A percentile compares a stretch with the other conserved stretches of the same genome.
These are phyloP conservation scores for Oxyura jamaicensis DNA, from an alignment of 2,113 vertebrate species.

Conservation along the genomic window DNA sequence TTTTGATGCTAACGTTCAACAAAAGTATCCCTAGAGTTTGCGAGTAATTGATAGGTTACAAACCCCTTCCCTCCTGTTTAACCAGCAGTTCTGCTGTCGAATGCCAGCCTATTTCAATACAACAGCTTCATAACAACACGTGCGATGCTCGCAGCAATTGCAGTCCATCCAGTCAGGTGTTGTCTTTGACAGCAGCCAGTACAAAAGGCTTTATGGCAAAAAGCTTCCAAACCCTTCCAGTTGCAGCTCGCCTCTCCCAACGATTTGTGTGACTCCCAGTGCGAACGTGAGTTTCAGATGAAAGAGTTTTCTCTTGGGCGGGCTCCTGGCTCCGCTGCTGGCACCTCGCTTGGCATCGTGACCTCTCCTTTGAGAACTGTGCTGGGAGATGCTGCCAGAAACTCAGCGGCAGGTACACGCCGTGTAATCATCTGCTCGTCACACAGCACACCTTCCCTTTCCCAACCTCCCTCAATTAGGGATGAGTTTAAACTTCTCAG, in stretches of 20 bases:
- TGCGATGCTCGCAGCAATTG: not conserved
- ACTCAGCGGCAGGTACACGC: not conserved
- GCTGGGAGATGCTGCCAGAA: not conserved
- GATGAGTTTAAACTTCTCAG: not conserved
- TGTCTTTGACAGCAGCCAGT: slow-evolving; percentile 32
- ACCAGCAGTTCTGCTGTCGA: not conserved
- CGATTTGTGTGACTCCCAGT: not conserved
- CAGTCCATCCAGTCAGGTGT: not conserved
- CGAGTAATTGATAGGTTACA: not conserved
- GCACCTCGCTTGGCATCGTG: not conserved
- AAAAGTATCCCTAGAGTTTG: not conserved
- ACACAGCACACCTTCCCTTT: not conserved
- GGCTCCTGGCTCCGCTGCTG: not conserved
- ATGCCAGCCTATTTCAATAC: not conserved
- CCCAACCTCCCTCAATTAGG: not conserved
- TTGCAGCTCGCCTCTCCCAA: not conserved
- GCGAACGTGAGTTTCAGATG: not conserved
- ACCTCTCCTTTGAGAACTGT: not conserved
- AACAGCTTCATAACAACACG: not conserved
- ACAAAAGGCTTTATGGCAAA: slow-evolving; percentile 31
- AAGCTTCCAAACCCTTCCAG: not conserved
- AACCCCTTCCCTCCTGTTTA: not conserved
- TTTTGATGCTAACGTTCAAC: not conserved
- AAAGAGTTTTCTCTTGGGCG: not conserved
- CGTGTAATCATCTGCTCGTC: rapidly evolving